Conservation (phyloP, 2,888 invertebrate genomes). For the Eristalis pertinax region DNA sequence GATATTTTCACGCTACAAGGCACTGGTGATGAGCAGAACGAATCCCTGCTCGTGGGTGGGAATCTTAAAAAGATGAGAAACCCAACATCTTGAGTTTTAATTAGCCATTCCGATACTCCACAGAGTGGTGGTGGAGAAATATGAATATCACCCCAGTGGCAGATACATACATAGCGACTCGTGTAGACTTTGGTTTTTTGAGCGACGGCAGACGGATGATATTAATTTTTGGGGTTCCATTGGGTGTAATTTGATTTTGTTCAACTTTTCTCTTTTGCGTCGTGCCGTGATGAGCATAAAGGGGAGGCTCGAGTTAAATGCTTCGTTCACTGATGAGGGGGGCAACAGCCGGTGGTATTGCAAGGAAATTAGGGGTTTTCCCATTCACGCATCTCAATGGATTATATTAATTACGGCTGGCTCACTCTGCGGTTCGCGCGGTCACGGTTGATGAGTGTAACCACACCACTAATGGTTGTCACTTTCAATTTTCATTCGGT, state of each 20-base stretch:
- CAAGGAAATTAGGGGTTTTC: background rate
- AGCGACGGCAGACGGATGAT: constrained; percentile 27
- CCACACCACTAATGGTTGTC: background rate
- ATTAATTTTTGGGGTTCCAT: constrained; percentile 27
- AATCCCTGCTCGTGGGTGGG: background rate
- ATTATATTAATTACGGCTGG: background rate
- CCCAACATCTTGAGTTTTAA: constrained; percentile 43
- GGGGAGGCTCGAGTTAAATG: background rate
- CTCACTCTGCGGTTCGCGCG: background rate
- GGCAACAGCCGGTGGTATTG: background rate
- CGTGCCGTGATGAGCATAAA: background rate
- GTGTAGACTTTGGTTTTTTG: background rate
- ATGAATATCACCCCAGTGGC: constrained; percentile 35
- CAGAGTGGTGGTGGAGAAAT: background rate
- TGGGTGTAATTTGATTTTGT: constrained; percentile 27
- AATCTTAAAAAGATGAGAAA: background rate
- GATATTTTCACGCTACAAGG: constrained; percentile 51
- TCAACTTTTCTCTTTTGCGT: background rate
- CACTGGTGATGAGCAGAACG: constrained; percentile 2
- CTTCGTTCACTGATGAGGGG: background rate
- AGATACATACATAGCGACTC: background rate
- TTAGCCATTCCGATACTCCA: constrained; percentile 36
- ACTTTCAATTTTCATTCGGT: background rate
- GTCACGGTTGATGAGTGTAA: background rate
- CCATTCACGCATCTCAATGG: constrained; percentile 1